These are phyloP conservation scores for chimpanzee (Pan troglodytes) DNA, from an alignment of 2,113 vertebrate genomes.

Conservation along the genomic window DNA sequence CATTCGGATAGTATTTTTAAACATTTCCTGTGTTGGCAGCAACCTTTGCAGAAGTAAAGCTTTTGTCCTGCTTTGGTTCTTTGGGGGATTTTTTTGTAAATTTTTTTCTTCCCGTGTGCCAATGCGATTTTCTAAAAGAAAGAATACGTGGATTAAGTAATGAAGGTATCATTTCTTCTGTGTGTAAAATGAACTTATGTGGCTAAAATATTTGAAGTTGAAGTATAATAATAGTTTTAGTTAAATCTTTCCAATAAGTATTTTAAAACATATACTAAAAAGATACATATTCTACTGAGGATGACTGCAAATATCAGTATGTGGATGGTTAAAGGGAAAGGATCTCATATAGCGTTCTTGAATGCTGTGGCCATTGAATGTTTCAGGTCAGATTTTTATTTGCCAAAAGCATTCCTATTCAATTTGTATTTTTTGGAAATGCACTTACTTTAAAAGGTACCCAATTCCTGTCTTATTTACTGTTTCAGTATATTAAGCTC, in stretches of 20 bases:
- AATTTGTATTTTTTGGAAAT: slow-evolving; percentile 21
- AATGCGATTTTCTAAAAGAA: slow-evolving; percentile 14
- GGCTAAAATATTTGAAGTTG: background rate
- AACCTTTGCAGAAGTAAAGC: slow-evolving; percentile 80
- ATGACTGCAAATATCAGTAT: background rate
- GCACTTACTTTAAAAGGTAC: background rate
- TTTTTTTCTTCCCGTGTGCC: background rate
- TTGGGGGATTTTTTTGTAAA: slow-evolving; percentile 61
- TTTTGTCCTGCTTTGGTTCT: slow-evolving; percentile 77
- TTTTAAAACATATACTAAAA: background rate
- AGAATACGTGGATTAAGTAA: background rate
- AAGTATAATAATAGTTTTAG: slow-evolving; percentile 13
- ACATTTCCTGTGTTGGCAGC: slow-evolving; percentile 83
- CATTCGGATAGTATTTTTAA: slow-evolving; percentile 76
- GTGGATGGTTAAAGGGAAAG: slow-evolving; percentile 32
- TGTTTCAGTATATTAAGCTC: background rate
- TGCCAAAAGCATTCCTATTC: background rate
- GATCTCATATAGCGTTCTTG: background rate
- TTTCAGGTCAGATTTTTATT: slow-evolving; percentile 3
- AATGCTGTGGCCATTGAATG: background rate
- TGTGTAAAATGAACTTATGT: background rate
- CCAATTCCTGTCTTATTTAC: background rate
- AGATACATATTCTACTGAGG: background rate
- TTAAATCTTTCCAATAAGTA: background rate
- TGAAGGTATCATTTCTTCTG: background rate